Evolutionary conservation across 2,888 invertebrate species (phyloP).

Genomic region (Maniola hyperantus): DNA sequence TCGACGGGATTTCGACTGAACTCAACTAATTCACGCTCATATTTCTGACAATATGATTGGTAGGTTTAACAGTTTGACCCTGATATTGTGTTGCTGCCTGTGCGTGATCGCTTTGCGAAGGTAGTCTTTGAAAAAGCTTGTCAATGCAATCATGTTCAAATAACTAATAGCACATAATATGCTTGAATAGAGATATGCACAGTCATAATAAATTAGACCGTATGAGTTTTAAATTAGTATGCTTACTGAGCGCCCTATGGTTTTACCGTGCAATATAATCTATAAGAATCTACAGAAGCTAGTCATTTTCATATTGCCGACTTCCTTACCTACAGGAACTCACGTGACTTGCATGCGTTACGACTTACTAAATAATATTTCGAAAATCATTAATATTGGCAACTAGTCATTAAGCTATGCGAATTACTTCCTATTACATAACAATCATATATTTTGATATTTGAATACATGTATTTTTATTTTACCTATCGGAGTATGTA

Average conservation of each 20-base stretch:
- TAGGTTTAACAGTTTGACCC: not conserved
- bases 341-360: slow-evolving; percentile 28
- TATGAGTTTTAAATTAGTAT: slow-evolving; percentile 3
- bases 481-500: too few species aligned
- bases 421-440: not conserved
- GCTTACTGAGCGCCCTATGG: not conserved
- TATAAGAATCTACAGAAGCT: slow-evolving; percentile 33
- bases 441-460: not conserved
- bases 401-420: slow-evolving; percentile 21
- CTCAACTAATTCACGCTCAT: not conserved
- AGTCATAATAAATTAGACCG: not conserved
- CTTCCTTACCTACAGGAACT: slow-evolving; percentile 14
- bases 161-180: not conserved
- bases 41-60: not conserved
- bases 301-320: slow-evolving; percentile 21
- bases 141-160: not conserved
- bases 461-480: not conserved
- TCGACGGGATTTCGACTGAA: not conserved
- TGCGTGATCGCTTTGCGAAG: slow-evolving; percentile 1
- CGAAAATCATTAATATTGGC: slow-evolving; percentile 18
- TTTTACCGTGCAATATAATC: slow-evolving; percentile 12
- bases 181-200: not conserved
- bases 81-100: not conserved
- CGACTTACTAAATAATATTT: slow-evolving; percentile 11
- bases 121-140: not conserved